Evolutionary conservation across 2,888 invertebrate species (phyloP).

Genomic region (Polia nebulosa): DNA sequence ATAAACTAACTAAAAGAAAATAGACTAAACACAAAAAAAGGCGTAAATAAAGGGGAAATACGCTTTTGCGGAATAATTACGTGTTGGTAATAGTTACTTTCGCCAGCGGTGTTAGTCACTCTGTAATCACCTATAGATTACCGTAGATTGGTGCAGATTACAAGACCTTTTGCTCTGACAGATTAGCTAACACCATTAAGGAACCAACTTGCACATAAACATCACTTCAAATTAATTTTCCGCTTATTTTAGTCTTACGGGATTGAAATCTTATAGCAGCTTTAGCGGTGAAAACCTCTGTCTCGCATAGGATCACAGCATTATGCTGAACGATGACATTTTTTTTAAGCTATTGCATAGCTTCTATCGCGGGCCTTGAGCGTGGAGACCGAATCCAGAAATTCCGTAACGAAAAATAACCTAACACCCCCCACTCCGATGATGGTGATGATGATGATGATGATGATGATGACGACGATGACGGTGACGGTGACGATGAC

Average conservation of each 20-base stretch:
- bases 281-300: background rate
- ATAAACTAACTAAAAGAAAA: no score
- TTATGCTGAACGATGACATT: no score
- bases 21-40: background rate
- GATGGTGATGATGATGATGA: no score
- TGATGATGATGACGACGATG: no score
- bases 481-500: no score
- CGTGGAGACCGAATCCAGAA: no score
- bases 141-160: constrained; percentile 26
- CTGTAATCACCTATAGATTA: constrained; percentile 7
- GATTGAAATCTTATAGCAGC: background rate
- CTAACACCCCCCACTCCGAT: no score
- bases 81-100: constrained; percentile 31
- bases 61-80: constrained; percentile 44
- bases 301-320: no score
- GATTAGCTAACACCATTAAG: constrained; percentile 21
- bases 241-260: background rate
- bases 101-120: constrained; percentile 15
- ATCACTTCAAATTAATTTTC: constrained; percentile 1
- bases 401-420: no score
- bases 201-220: constrained; percentile 13
- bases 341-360: no score
- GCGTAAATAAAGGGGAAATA: constrained; percentile 25
- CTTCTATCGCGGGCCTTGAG: no score
- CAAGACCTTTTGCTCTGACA: constrained; percentile 13